Percentiles rank a stretch among this genome's conserved stretches.
Conservation (phyloP, 2,888 invertebrate species). For the Pemphredon lugubris region DNA sequence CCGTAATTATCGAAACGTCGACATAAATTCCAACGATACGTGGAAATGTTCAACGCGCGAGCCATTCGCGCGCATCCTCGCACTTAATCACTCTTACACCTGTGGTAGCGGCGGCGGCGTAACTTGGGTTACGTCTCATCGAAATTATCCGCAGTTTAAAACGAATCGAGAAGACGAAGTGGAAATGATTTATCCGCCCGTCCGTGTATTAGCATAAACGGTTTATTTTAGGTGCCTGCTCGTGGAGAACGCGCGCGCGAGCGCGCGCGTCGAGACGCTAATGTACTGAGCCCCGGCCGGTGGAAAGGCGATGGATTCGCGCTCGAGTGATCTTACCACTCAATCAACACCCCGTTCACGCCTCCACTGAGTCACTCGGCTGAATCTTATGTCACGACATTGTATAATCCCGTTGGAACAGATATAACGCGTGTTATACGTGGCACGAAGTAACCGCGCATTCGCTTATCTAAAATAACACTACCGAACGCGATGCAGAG, state of each 20-base stretch:
- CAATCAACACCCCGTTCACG: slow-evolving; percentile 65
- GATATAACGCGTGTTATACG: slow-evolving; percentile 15
- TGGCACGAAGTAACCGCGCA: too few relatives aligned
- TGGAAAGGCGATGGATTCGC: slow-evolving; percentile 61
- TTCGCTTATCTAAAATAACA: too few relatives aligned
- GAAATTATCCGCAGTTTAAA: slow-evolving; percentile 46
- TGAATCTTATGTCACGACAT: slow-evolving; percentile 58
- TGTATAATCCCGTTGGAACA: slow-evolving; percentile 39
- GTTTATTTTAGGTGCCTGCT: slow-evolving; percentile 52
- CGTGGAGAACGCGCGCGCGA: not conserved
- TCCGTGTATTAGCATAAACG: slow-evolving; percentile 56
- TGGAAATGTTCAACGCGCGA: not conserved
- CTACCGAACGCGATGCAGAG: too few relatives aligned
- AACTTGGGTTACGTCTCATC: slow-evolving; percentile 6
- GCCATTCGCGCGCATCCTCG: slow-evolving; percentile 32
- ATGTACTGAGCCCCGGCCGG: slow-evolving; percentile 9
- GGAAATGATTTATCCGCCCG: slow-evolving; percentile 52
- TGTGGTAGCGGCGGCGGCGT: slow-evolving; percentile 10
- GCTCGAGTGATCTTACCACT: slow-evolving; percentile 71
- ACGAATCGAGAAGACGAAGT: slow-evolving; percentile 23
- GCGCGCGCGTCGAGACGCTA: slow-evolving; percentile 4
- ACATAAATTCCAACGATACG: not conserved
- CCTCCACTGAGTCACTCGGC: slow-evolving; percentile 58
- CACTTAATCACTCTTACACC: slow-evolving; percentile 39
- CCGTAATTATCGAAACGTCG: not conserved